Conservation (phyloP, 2,113 vertebrate species). For the Platysternon megacephalum region DNA sequence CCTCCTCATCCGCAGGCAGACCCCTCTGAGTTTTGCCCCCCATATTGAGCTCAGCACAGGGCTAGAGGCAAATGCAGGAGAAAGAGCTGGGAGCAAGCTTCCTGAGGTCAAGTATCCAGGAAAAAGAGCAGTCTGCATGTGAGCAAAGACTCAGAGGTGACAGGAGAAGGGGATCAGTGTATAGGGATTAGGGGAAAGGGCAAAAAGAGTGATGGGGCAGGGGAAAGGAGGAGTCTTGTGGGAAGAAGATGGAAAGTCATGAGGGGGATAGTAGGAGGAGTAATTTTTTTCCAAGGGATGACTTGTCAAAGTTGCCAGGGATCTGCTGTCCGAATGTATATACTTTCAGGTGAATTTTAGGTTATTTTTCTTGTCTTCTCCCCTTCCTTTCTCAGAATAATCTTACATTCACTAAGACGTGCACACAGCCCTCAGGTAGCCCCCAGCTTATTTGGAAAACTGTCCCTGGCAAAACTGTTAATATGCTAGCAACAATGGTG, state of each 20-base stretch:
- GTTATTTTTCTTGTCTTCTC: not conserved
- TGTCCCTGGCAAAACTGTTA: slow-evolving; percentile 13
- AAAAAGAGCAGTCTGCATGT: not conserved
- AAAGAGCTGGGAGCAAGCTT: not conserved
- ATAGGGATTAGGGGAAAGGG: not conserved
- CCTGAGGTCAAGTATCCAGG: not conserved
- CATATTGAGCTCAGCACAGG: not conserved
- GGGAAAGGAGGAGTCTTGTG: fast-evolving
- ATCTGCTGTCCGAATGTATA: not conserved
- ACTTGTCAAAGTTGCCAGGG: not conserved
- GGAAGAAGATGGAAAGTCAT: not conserved
- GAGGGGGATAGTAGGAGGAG: not conserved
- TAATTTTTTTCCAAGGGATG: not conserved
- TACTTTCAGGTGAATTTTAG: slow-evolving; percentile 3
- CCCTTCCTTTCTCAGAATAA: slow-evolving; percentile 29
- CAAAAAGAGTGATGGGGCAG: not conserved
- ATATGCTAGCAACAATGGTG: slow-evolving; percentile 15
- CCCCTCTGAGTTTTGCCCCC: not conserved
- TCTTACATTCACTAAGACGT: slow-evolving; percentile 50
- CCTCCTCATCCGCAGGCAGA: not conserved
- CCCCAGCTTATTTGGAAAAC: slow-evolving; percentile 31
- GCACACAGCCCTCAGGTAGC: slow-evolving; percentile 47
- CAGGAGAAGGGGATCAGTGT: fast-evolving
- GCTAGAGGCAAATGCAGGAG: not conserved
- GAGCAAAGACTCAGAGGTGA: fast-evolving